Evolutionary conservation across 2,888 invertebrate genomes (phyloP).

Genomic region (Sesamia inferens): DNA sequence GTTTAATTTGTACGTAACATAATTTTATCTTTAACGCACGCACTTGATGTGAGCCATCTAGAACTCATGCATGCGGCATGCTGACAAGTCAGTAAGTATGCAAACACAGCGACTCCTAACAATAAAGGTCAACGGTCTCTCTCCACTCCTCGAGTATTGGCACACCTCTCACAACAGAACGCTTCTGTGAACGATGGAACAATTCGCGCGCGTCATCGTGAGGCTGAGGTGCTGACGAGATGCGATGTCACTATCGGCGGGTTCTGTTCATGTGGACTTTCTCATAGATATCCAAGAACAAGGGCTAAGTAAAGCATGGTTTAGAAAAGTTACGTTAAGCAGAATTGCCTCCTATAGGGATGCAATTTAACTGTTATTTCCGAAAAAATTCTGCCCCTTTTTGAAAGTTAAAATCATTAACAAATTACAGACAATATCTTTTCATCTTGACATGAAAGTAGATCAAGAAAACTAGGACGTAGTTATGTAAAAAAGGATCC

Average conservation of each 20-base stretch:
- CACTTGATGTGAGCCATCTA: background rate
- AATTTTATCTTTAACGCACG: background rate
- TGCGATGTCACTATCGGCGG: too few species aligned
- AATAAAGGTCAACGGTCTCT: constrained; percentile 54
- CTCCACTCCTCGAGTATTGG: constrained; percentile 24
- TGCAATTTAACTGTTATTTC: too few species aligned
- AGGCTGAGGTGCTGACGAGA: background rate
- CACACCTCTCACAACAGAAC: constrained; percentile 27
- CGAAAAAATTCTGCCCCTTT: background rate
- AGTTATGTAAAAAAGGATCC: too few species aligned
- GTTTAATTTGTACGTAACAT: background rate
- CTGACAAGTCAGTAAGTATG: constrained; percentile 22
- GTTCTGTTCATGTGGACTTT: background rate
- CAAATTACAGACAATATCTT: background rate
- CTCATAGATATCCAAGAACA: background rate
- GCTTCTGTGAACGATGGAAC: constrained; percentile 47
- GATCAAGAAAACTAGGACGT: too few species aligned
- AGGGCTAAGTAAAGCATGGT: background rate
- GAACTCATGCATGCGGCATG: constrained; percentile 13
- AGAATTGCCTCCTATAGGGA: background rate
- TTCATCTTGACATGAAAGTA: too few species aligned
- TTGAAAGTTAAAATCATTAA: background rate
- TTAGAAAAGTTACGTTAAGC: background rate
- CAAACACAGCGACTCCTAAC: constrained; percentile 42
- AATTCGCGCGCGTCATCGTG: constrained; percentile 19